phyloP scores from a whole-genome alignment of 2,113 vertebrate species.

The Tachysurus fulvidraco region DNA sequence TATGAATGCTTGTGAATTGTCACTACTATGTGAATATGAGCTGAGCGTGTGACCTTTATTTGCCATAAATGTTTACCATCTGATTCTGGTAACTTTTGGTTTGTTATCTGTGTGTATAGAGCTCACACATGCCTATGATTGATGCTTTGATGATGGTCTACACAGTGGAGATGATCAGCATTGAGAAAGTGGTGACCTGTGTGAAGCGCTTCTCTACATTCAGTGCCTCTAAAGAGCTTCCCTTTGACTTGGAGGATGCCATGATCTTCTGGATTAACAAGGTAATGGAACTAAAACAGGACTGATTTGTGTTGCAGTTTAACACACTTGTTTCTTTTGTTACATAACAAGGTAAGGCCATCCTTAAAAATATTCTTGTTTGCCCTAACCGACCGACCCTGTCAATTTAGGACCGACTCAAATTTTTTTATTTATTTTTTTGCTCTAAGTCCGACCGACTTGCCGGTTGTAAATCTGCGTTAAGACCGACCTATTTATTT shows the following conservation, averaged over 20 bases:
- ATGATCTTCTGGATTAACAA: slow-evolving; percentile 99
- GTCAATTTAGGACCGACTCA: no score
- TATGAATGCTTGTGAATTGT: background rate
- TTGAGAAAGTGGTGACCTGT: slow-evolving; percentile 94
- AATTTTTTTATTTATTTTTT: no score
- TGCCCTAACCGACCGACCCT: no score
- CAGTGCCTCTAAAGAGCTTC: slow-evolving; percentile 96
- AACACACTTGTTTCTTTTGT: background rate
- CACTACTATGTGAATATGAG: no score
- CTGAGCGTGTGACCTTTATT: background rate
- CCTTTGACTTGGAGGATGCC: slow-evolving; percentile 95
- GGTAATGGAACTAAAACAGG: slow-evolving; percentile 66
- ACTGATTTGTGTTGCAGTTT: background rate
- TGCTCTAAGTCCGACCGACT: no score
- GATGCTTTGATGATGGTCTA: slow-evolving; percentile 98
- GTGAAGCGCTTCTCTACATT: slow-evolving; percentile 97
- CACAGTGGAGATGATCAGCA: slow-evolving; percentile 99
- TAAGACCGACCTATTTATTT: no score
- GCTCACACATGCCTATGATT: slow-evolving; percentile 95
- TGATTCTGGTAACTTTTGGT: background rate
- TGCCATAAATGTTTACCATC: background rate
- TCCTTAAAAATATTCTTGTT: no score
- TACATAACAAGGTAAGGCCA: background rate
- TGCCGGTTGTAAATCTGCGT: no score
- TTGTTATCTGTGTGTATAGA: slow-evolving; percentile 68